Conservation (phyloP, 2,797 vertebrate genomes). For the Paratrypauchen microcephalus region DNA sequence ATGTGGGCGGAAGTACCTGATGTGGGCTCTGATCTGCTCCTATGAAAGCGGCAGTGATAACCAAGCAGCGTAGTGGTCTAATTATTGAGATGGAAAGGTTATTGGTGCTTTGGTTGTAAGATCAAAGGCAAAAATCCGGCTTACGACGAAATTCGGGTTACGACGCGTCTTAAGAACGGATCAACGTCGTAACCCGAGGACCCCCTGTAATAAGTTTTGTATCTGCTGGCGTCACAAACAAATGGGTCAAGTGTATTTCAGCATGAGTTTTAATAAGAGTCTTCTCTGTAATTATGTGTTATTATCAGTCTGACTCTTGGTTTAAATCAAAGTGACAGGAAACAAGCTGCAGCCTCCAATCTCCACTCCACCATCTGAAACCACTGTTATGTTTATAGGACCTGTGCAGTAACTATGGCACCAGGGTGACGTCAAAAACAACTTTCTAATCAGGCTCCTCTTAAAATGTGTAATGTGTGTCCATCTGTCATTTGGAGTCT, state of each 20-base stretch:
- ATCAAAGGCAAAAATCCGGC: too few relatives aligned
- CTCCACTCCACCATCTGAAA: slow-evolving; percentile 14
- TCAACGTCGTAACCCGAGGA: too few relatives aligned
- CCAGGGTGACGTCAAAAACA: slow-evolving; percentile 5
- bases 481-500: not conserved
- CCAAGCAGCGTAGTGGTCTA: too few relatives aligned
- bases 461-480: not conserved
- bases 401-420: slow-evolving; percentile 21
- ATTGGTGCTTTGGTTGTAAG: too few relatives aligned
- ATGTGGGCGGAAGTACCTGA: too few relatives aligned
- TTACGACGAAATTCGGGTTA: too few relatives aligned
- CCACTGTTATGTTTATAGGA: slow-evolving; percentile 5
- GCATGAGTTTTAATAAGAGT: slow-evolving; percentile 11
- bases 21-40: too few relatives aligned
- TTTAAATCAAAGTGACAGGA: slow-evolving; percentile 24
- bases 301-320: slow-evolving; percentile 32
- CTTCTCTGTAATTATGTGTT: slow-evolving; percentile 31
- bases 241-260: slow-evolving; percentile 12
- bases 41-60: too few relatives aligned
- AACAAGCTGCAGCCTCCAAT: slow-evolving; percentile 32
- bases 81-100: too few relatives aligned
- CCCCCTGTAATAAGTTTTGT: not conserved
- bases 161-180: too few relatives aligned
- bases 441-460: not conserved
- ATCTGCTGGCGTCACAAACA: not conserved